Conservation (phyloP, 2,113 vertebrate species). For the Rhinopomastus cyanomelas region DNA sequence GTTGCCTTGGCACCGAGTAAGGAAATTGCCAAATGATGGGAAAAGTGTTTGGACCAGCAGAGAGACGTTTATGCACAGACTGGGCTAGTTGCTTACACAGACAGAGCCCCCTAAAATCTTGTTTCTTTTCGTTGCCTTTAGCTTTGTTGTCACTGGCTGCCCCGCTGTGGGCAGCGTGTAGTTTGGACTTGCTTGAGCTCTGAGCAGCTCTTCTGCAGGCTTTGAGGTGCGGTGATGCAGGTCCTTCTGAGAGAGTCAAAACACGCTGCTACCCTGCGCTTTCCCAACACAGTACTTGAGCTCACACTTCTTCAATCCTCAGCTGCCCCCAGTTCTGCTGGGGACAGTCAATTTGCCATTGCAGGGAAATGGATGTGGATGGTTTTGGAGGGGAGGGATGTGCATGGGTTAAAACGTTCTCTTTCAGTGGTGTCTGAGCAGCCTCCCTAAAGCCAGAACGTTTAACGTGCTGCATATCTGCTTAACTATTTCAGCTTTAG, state of each 20-base stretch:
- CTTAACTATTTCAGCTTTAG: neutral
- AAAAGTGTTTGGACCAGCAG: neutral
- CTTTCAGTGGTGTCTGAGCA: neutral
- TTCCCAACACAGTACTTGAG: neutral
- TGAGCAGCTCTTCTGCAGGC: neutral
- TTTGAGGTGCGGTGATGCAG: neutral
- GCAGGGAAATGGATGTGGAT: neutral
- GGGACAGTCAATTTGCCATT: neutral
- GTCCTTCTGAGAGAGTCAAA: fast-evolving
- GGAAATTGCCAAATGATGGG: neutral
- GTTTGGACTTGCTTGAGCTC: neutral
- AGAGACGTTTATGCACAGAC: neutral
- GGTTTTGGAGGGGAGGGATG: neutral
- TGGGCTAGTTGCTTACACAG: too few species aligned
- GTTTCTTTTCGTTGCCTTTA: neutral
- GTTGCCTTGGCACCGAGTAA: neutral
- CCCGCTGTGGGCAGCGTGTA: fast-evolving
- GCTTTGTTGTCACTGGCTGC: fast-evolving
- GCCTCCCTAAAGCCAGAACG: neutral
- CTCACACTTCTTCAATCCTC: neutral
- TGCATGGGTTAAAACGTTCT: neutral
- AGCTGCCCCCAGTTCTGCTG: neutral
- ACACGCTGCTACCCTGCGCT: fast-evolving
- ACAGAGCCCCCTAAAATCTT: neutral
- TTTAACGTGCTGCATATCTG: neutral